Percentiles rank a stretch among this genome's conserved stretches.
These are phyloP conservation scores for Gopherus flavomarginatus DNA, from an alignment of 2,113 vertebrate genomes.

Conservation along the genomic window DNA sequence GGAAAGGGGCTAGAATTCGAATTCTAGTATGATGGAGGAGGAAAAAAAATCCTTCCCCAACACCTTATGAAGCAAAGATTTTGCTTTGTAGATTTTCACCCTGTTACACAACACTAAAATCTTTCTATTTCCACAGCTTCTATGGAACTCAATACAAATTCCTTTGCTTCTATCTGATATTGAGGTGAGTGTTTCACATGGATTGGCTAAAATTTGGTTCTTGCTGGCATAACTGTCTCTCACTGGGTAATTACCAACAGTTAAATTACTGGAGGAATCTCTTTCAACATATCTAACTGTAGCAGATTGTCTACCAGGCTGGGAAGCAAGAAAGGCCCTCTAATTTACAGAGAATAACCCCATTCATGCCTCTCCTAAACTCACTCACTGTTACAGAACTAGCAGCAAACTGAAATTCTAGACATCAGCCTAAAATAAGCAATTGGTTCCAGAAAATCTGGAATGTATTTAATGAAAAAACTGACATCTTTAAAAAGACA, in stretches of 20 bases:
- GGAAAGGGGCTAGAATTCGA: background rate
- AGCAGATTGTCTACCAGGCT: background rate
- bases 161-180: background rate
- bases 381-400: background rate
- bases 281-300: rapidly evolving
- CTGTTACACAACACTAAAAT: background rate
- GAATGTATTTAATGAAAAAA: background rate
- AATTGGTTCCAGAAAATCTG: background rate
- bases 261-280: background rate
- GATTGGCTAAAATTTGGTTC: background rate
- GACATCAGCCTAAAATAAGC: background rate
- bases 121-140: background rate
- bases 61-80: background rate
- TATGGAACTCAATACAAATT: background rate
- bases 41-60: background rate
- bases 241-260: background rate
- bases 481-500: background rate
- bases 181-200: background rate
- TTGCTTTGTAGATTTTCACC: background rate
- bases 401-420: background rate
- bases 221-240: background rate
- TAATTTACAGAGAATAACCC: background rate
- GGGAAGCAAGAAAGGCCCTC: background rate
- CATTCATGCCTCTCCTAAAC: background rate
- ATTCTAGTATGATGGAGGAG: background rate